A percentile compares a stretch with the other conserved stretches of the same genome.
These are phyloP conservation scores for Dryas iulia DNA, from an alignment of 1,140 invertebrate genomes.

Conservation along the genomic window DNA sequence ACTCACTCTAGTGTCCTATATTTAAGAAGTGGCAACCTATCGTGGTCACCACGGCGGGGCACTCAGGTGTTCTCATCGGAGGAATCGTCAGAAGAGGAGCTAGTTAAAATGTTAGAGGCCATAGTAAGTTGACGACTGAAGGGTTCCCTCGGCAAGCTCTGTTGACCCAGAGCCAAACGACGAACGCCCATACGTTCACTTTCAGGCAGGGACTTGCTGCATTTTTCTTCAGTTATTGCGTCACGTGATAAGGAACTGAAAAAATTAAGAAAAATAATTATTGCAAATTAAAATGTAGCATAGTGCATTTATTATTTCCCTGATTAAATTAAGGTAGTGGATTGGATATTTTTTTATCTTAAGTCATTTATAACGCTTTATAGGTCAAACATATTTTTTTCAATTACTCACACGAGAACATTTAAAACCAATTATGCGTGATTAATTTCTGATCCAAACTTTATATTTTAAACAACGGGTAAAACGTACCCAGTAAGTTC, in stretches of 20 bases:
- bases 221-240: constrained; percentile 77
- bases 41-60: constrained; percentile 70
- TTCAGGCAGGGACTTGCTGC: constrained; percentile 75
- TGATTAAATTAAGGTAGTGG: too few species aligned
- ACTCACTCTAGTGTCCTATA: constrained; percentile 59
- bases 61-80: constrained; percentile 77
- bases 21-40: constrained; percentile 73
- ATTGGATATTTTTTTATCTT: too few species aligned
- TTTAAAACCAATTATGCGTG: too few species aligned
- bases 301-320: too few species aligned
- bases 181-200: constrained; percentile 74
- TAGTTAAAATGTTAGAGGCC: constrained; percentile 69
- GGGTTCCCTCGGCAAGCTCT: constrained; percentile 66
- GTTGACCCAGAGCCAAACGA: constrained; percentile 66
- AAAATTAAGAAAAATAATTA: constrained; percentile 1
- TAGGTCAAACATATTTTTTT: too few species aligned
- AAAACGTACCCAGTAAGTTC: constrained; percentile 84
- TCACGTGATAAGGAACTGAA: constrained; percentile 74
- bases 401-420: too few species aligned
- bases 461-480: too few species aligned
- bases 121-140: constrained; percentile 72
- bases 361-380: too few species aligned
- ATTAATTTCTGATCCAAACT: too few species aligned
- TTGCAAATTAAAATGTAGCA: too few species aligned
- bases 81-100: constrained; percentile 72